A percentile compares a stretch with the other conserved stretches of the same genome.
Conservation (phyloP, 2,888 invertebrate genomes). For the Disparrhopalites patrizii region DNA sequence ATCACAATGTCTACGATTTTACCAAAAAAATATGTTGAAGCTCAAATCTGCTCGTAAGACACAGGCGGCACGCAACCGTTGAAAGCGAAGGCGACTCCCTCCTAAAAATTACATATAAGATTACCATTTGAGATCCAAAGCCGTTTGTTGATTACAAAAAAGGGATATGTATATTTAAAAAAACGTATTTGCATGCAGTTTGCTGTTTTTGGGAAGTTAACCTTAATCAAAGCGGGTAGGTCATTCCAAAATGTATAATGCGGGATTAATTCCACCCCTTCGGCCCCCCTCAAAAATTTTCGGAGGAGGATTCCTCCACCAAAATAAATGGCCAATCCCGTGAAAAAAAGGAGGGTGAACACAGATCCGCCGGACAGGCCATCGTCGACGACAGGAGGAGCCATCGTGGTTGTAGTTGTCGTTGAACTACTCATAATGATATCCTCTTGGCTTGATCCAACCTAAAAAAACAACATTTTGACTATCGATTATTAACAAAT, state of each 20-base stretch:
- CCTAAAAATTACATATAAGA: slow-evolving; percentile 7
- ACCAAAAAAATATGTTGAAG: no score
- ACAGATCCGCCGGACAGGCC: slow-evolving; percentile 62
- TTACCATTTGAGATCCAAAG: neutral
- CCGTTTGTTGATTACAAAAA: neutral
- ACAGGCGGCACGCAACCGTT: slow-evolving; percentile 59
- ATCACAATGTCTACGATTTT: no score
- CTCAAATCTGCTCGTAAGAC: slow-evolving; percentile 58
- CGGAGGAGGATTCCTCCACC: slow-evolving; percentile 63
- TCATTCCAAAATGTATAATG: slow-evolving; percentile 70
- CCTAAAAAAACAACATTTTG: no score
- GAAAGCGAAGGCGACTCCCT: slow-evolving; percentile 56
- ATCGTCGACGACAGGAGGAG: slow-evolving; percentile 24
- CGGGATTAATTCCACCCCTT: slow-evolving; percentile 69
- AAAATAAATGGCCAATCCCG: slow-evolving; percentile 60
- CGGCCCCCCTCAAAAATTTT: slow-evolving; percentile 66
- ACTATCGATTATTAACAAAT: no score
- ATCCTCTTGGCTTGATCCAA: no score
- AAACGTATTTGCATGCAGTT: no score
- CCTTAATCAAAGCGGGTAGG: slow-evolving; percentile 65
- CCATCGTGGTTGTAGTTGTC: neutral
- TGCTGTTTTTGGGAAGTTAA: slow-evolving; percentile 52
- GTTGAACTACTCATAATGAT: no score
- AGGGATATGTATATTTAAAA: neutral
- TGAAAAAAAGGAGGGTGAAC: slow-evolving; percentile 62